Percentiles rank a stretch among this genome's conserved stretches.
Evolutionary conservation across 2,113 vertebrate species (phyloP).

Genomic region (Rissa tridactyla): DNA sequence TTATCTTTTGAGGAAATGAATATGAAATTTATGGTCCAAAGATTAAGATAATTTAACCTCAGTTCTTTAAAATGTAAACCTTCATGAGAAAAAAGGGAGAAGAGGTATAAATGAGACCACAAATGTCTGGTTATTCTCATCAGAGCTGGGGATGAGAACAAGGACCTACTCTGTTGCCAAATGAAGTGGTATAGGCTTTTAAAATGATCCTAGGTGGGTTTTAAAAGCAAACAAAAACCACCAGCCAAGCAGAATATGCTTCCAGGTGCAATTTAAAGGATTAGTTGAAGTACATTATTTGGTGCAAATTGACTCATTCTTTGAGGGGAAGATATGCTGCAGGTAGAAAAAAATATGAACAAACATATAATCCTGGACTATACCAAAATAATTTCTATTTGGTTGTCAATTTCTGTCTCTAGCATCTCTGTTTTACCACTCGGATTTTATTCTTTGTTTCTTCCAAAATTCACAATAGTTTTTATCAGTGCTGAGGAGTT

Average conservation of each 20-base stretch:
- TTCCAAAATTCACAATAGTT: not conserved
- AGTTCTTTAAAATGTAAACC: not conserved
- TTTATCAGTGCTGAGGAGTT: not conserved
- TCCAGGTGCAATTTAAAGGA: not conserved
- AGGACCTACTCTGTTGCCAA: not conserved
- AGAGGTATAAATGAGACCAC: not conserved
- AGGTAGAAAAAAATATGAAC: not conserved
- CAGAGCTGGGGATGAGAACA: not conserved
- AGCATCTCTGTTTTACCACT: not conserved
- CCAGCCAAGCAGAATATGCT: not conserved
- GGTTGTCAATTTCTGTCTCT: not conserved
- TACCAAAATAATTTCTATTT: not conserved
- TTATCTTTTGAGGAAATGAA: not conserved
- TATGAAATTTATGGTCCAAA: not conserved
- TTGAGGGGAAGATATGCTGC: not conserved
- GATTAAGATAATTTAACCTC: not conserved
- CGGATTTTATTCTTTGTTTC: not conserved
- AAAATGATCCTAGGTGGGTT: not conserved
- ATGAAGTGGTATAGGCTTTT: not conserved
- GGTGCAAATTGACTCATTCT: not conserved
- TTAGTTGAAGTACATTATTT: not conserved
- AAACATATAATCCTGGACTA: not conserved
- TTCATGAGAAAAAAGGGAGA: not conserved
- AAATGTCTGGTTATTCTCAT: not conserved
- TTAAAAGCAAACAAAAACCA: not conserved